These are phyloP conservation scores for Teleogryllus oceanicus DNA, from an alignment of 2,888 invertebrate species.

Conservation along the genomic window DNA sequence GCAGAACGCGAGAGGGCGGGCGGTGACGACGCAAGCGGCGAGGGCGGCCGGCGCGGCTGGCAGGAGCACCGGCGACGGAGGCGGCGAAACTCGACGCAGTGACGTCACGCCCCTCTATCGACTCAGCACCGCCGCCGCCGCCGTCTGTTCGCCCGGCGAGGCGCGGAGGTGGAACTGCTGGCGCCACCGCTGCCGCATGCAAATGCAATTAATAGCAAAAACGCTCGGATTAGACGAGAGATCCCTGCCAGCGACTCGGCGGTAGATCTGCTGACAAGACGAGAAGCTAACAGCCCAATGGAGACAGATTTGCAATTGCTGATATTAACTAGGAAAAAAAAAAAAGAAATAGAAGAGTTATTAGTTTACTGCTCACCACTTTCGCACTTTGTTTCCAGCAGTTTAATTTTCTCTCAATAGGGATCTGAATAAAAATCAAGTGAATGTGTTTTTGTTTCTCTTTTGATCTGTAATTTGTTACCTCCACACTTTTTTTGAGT, in stretches of 20 bases:
- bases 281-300: too few relatives aligned
- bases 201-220: conserved; percentile 18
- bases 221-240: conserved; percentile 5
- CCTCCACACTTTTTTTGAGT: too few relatives aligned
- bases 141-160: not conserved
- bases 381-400: too few relatives aligned
- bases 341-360: too few relatives aligned
- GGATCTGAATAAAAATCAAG: too few relatives aligned
- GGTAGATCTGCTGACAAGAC: too few relatives aligned
- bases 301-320: too few relatives aligned
- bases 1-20: not conserved
- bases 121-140: not conserved
- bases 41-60: not conserved
- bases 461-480: too few relatives aligned
- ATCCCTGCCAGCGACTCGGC: not conserved
- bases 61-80: not conserved
- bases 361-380: too few relatives aligned
- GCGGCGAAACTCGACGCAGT: not conserved
- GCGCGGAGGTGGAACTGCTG: conserved; percentile 4
- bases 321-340: too few relatives aligned
- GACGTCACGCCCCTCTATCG: conserved; percentile 9
- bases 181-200: not conserved
- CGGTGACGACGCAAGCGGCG: not conserved
- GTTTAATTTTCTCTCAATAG: too few relatives aligned
- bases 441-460: too few relatives aligned